Evolutionary conservation across 1,140 invertebrate genomes (phyloP).

Genomic region (Agrypnia vestita): DNA sequence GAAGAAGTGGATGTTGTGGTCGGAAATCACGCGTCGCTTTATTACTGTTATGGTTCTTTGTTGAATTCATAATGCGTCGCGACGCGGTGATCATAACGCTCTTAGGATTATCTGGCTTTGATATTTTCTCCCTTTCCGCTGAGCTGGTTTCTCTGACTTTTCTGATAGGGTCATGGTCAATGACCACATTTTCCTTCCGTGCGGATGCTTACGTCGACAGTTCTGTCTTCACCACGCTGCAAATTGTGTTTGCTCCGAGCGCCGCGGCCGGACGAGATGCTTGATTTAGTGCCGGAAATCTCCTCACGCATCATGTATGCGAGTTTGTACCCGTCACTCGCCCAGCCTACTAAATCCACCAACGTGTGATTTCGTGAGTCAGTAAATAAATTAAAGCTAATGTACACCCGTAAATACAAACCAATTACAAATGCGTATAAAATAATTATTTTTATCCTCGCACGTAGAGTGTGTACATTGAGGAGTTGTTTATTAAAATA

Average conservation of each 20-base stretch:
- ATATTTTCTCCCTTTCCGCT: background rate
- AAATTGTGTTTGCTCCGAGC: slow-evolving; percentile 10
- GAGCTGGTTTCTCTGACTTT: background rate
- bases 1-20: background rate
- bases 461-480: too few relatives aligned
- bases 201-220: background rate
- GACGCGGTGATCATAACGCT: background rate
- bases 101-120: background rate
- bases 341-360: background rate
- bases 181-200: slow-evolving; percentile 23
- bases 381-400: slow-evolving; percentile 4
- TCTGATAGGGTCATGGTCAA: slow-evolving; percentile 24
- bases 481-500: too few relatives aligned
- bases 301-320: background rate
- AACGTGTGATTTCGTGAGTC: background rate
- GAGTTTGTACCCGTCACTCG: background rate
- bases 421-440: too few relatives aligned
- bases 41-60: slow-evolving; percentile 14
- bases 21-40: slow-evolving; percentile 30
- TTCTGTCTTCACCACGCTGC: slow-evolving; percentile 10
- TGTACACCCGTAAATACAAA: too few relatives aligned
- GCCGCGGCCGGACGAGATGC: background rate
- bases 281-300: slow-evolving; percentile 27
- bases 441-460: too few relatives aligned
- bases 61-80: slow-evolving; percentile 17